A percentile compares a stretch with the other conserved stretches of the same genome.
phyloP scores from a whole-genome alignment of 1,140 invertebrate species.

The Aphaenogaster rudis region DNA sequence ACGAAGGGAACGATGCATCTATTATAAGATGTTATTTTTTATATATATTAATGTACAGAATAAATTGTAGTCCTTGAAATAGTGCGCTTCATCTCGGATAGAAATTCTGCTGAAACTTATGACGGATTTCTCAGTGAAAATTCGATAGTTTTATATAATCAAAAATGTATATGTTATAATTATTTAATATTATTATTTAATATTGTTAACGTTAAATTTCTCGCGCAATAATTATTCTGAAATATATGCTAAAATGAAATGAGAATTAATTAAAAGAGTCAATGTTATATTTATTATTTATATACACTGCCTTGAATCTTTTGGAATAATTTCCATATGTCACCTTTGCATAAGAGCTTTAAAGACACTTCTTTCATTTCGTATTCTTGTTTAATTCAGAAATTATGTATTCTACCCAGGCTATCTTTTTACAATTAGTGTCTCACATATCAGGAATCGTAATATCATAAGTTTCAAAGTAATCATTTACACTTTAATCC shows the following conservation, averaged over 20 bases:
- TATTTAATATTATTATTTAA: neutral
- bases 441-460: neutral
- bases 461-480: neutral
- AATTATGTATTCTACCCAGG: neutral
- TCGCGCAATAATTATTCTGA: neutral
- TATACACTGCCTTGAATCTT: neutral
- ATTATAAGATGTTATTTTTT: neutral
- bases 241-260: neutral
- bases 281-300: neutral
- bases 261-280: neutral
- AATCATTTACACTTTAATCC: conserved; percentile 51
- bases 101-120: neutral
- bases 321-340: neutral
- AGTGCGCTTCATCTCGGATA: neutral
- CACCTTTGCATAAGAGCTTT: neutral
- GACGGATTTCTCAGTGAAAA: neutral
- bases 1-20: neutral
- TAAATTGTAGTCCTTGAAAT: neutral
- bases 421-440: neutral
- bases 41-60: neutral
- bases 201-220: neutral
- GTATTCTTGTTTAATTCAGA: neutral
- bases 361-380: neutral
- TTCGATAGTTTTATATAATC: neutral
- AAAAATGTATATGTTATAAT: neutral